Evolutionary conservation across 2,113 vertebrate species (phyloP), one percentile per base, ranked within the genome.

Genomic region (Zonotrichia leucophrys): DNA sequence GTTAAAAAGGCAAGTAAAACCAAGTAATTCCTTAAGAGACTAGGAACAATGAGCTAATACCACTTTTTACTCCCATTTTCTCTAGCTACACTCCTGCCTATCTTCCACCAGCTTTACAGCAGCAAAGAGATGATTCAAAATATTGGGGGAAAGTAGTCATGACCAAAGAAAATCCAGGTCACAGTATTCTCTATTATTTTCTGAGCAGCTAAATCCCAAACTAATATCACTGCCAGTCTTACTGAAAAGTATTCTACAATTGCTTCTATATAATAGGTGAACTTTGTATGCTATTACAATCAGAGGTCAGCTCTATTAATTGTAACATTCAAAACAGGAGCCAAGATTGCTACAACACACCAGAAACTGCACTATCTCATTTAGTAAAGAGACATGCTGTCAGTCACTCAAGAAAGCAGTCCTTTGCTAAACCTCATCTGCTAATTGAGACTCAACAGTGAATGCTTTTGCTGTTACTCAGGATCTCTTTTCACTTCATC

Each of bases 231-330:
- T 79, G 35, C 56, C 20, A 84, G 42, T 93, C 68, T 73, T 86
- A 79, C 30, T 75, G 75, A 91, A 93, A 90, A 91, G 68, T 63
- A 89, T 42, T 64, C 30, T 67, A 52, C 33, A 76, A 84, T 35
- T 86, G 62, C 68, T 55, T 60, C 79, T 76, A 39, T 69, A 30
- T 66, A 89, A 83, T 22, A 93, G 35, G 41, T 66, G n/a, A 94
- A 39, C 31, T 86, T 77, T 46, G 33, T 53, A 53, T 83, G 76
- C 88, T 76, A 64, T 82, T 85, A 55, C 10, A 68, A 50, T 83
- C 56, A 35, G 9, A 67, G 59, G 72, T 94, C 87, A 94, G 63
- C 15, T 52, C 21, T 79, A 62, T 77, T 85, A 96, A 94, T 94
- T 81, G 80, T 49, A 81, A 74, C 35, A 90, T 50, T 39, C 42